Percentiles rank a stretch among this genome's conserved stretches.
These are phyloP conservation scores for Turritopsis rubra DNA, from an alignment of 30 jellyfish, hydroid and myxozoan genomes.

Conservation along the genomic window DNA sequence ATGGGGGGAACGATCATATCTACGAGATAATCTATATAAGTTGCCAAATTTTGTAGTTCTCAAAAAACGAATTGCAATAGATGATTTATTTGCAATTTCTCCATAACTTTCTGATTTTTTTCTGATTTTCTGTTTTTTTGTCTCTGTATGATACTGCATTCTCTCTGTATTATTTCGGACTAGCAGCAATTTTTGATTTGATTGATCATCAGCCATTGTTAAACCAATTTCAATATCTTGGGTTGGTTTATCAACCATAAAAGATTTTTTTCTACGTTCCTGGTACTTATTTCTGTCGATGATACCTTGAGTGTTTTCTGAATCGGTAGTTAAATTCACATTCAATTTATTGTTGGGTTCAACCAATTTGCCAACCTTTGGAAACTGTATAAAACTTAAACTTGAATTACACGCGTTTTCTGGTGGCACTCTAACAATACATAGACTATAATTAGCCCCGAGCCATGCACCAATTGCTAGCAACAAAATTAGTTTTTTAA, in stretches of 20 bases:
- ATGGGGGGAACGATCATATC: neutral
- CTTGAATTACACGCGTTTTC: conserved; percentile 52
- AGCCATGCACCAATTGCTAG: conserved; percentile 94
- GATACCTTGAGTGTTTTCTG: neutral
- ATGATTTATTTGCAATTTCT: neutral
- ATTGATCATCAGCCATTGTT: neutral
- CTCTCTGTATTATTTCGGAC: too few relatives aligned
- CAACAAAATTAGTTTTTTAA: conserved; percentile 53
- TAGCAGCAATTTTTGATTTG: too few relatives aligned
- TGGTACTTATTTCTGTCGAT: neutral
- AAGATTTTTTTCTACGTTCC: neutral
- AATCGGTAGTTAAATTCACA: neutral
- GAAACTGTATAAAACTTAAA: neutral
- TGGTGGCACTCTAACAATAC: conserved; percentile 64
- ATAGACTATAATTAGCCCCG: conserved; percentile 79
- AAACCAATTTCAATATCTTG: neutral
- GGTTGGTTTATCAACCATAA: neutral
- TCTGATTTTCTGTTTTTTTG: neutral
- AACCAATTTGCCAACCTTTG: conserved; percentile 12
- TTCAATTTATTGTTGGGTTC: neutral
- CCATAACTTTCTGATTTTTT: neutral
- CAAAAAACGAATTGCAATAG: too few relatives aligned
- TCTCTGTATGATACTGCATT: too few relatives aligned
- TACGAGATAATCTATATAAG: neutral
- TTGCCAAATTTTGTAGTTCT: neutral